phyloP scores from a whole-genome alignment of 2,888 invertebrate genomes.

The Lasioglossum leucozonium region DNA sequence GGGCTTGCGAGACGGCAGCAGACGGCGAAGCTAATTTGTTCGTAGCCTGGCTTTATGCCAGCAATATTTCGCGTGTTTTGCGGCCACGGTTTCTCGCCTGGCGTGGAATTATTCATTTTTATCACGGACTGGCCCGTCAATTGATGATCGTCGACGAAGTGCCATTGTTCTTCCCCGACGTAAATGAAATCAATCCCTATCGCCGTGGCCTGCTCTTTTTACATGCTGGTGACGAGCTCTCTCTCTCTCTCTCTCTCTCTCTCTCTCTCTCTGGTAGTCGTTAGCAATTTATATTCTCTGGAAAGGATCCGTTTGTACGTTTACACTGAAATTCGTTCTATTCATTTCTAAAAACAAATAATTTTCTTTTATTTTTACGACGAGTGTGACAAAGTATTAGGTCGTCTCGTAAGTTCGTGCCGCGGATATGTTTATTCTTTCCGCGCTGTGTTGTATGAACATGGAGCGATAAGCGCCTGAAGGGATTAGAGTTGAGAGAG shows the following conservation, averaged over 20 bases:
- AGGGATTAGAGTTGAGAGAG: too few relatives aligned
- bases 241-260: too few relatives aligned
- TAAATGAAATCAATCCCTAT: not conserved
- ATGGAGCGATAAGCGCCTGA: too few relatives aligned
- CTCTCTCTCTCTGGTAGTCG: too few relatives aligned
- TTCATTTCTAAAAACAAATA: not conserved
- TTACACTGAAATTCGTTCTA: too few relatives aligned
- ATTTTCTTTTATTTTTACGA: not conserved
- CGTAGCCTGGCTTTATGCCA: conserved; percentile 1
- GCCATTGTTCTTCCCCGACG: not conserved
- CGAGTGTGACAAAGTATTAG: too few relatives aligned
- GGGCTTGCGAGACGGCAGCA: not conserved
- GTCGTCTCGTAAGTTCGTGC: too few relatives aligned
- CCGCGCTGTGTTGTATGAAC: too few relatives aligned
- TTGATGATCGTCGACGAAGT: not conserved
- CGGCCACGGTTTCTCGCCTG: not conserved
- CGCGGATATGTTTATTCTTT: too few relatives aligned
- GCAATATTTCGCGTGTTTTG: conserved; percentile 23
- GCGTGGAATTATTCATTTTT: conserved; percentile 33
- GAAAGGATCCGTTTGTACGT: too few relatives aligned
- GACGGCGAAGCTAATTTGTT: conserved; percentile 35
- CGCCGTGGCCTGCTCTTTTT: not conserved
- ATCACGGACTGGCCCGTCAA: not conserved
- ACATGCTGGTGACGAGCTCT: not conserved
- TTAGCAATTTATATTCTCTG: too few relatives aligned